Conservation (phyloP, 2,888 invertebrate species). For the Pseudococcus jackbeardsleyi region DNA sequence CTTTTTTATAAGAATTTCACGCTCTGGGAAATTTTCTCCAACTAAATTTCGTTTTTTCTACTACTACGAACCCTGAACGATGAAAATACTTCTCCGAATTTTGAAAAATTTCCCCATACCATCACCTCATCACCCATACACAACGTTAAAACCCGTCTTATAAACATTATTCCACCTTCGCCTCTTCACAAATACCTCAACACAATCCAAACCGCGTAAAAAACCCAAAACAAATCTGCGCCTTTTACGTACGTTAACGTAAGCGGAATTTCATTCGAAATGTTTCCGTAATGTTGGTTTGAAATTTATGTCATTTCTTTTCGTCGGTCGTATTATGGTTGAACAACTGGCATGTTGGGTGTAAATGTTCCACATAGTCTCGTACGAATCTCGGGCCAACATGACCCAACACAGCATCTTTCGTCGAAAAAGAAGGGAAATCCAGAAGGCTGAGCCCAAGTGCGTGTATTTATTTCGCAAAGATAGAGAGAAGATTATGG, state of each 20-base stretch:
- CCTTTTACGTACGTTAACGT: neutral
- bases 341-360: slow-evolving; percentile 31
- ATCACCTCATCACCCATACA: neutral
- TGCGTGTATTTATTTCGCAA: slow-evolving; percentile 15
- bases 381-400: neutral
- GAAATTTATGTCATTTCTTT: slow-evolving; percentile 44
- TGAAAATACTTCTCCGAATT: too few species aligned
- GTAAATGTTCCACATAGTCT: neutral
- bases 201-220: neutral
- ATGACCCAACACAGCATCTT: too few species aligned
- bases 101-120: too few species aligned
- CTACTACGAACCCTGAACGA: too few species aligned
- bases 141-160: neutral
- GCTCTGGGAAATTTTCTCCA: too few species aligned
- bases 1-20: too few species aligned
- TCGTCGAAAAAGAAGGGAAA: neutral
- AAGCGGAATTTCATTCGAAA: slow-evolving; percentile 11
- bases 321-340: slow-evolving; percentile 25
- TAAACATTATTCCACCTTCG: neutral
- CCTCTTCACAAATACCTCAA: neutral
- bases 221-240: neutral
- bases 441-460: neutral
- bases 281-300: slow-evolving; percentile 13
- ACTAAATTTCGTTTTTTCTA: too few species aligned
- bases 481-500: neutral